Evolutionary conservation across 2,888 invertebrate species (phyloP), one percentile per base, ranked within the genome.

Genomic region (Cinara cedri): DNA sequence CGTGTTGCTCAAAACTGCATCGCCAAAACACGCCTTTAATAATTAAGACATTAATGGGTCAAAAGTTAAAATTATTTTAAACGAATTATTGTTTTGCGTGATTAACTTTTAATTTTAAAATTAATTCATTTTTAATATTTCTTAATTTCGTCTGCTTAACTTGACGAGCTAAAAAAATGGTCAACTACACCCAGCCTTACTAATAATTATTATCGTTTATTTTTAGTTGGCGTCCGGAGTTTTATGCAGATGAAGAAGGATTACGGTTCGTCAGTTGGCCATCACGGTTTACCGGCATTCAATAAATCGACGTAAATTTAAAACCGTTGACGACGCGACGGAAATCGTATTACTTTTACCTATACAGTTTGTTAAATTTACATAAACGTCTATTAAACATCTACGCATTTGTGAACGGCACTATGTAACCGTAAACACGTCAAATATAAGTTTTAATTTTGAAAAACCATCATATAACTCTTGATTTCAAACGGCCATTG

Each of bases 241-340:
- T 78, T 55, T 34, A 68, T 78, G 1, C 78, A 78, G 13, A 57
- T 78, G 70, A 78, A 78, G 60, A 70, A 68, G 8, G 49, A 78
- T 78, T 78, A 78, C 19, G 78, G 78, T 24, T 26, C 78, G 9
- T 55, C 76, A 4, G 9, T 60, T 1, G 24, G 1, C 14, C n/a
- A 34, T 51, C 42, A 62, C 51, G 16, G 21, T 21, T 62, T 70
- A 0, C 16, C 57, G 24, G 11, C 68, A 34, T 70, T 60, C 51
- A 60, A 60, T 70, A 78, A 78, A 70, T 60, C 24, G 60, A 3
- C 60, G 42, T 70, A 16, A 70, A 68, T 34, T 34, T 21, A 14
- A 42, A 3, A 6, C 34, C 34, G 6, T 26, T 46, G 16, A 14
- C 14, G 16, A 70, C 16, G 1, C 10, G 6, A 6, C 2, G 44